Evolutionary conservation across 2,113 vertebrate genomes (phyloP).

Genomic region (Clarias magur): DNA sequence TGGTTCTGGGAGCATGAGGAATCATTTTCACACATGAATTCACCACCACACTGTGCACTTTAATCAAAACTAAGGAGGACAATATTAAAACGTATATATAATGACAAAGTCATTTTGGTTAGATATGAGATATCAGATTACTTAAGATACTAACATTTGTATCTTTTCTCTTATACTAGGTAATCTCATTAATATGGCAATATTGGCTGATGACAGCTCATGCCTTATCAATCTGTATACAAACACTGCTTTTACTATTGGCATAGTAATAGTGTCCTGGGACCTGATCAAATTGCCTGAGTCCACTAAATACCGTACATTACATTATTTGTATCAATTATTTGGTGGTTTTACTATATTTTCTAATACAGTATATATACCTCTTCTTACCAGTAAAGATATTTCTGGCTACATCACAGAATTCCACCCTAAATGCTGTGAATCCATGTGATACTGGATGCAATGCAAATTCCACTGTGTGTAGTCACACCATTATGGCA

Average conservation of each 20-base stretch:
- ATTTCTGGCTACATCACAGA: neutral
- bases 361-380: neutral
- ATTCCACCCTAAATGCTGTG: neutral
- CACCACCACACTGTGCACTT: no score
- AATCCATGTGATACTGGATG: slow-evolving; percentile 1
- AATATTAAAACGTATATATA: no score
- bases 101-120: no score
- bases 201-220: neutral
- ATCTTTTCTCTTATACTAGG: neutral
- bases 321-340: neutral
- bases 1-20: no score
- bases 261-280: no score
- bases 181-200: neutral
- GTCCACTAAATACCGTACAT: neutral
- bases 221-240: neutral
- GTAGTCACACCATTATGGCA: slow-evolving; percentile 27
- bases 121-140: neutral
- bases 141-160: neutral
- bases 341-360: neutral
- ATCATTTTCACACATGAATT: no score
- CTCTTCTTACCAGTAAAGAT: neutral
- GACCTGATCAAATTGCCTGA: neutral
- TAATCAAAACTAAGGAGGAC: no score
- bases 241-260: neutral
- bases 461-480: slow-evolving; percentile 42